phyloP scores from a whole-genome alignment of 2,113 vertebrate genomes.

The Tyto alba region DNA sequence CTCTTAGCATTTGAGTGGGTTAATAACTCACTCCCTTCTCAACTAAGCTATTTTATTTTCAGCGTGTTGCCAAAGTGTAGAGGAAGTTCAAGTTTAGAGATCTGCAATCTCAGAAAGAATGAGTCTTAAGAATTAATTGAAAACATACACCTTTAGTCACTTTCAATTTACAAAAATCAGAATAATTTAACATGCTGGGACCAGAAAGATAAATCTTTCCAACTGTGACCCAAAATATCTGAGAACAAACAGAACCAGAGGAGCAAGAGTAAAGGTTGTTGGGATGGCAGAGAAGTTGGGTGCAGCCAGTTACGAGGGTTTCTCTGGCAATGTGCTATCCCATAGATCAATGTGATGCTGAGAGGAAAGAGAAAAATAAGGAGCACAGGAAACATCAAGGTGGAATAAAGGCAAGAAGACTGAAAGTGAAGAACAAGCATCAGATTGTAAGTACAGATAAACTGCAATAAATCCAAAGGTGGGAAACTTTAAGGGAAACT shows the following conservation, averaged over 20 bases:
- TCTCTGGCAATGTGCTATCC: neutral
- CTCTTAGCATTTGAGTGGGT: neutral
- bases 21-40: neutral
- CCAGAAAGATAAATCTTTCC: neutral
- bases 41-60: neutral
- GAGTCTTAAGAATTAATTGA: neutral
- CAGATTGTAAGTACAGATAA: neutral
- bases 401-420: neutral
- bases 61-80: neutral
- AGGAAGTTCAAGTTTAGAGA: neutral
- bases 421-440: neutral
- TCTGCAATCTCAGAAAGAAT: neutral
- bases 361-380: neutral
- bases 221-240: conserved; percentile 25
- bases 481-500: neutral
- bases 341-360: neutral
- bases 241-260: conserved; percentile 3
- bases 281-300: neutral
- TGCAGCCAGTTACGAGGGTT: neutral
- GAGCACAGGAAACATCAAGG: neutral
- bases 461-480: neutral
- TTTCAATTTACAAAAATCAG: conserved; percentile 48
- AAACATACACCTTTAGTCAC: conserved; percentile 23
- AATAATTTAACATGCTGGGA: conserved; percentile 3
- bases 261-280: neutral